A percentile compares a stretch with the other conserved stretches of the same genome.
These are phyloP conservation scores for Lagopus muta DNA, from an alignment of 2,113 vertebrate species.

Conservation along the genomic window DNA sequence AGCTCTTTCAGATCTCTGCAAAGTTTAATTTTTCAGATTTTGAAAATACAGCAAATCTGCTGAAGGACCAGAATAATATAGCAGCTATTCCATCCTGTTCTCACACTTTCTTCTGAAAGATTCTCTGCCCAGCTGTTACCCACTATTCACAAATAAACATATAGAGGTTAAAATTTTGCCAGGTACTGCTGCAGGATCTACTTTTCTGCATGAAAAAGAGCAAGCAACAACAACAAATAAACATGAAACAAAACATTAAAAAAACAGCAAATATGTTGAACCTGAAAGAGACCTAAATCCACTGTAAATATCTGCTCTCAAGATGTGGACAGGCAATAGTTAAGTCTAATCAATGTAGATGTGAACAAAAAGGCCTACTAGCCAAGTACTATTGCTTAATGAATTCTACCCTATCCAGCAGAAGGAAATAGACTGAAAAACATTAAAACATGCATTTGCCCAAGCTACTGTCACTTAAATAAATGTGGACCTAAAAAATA, in stretches of 20 bases:
- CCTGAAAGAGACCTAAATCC: not conserved
- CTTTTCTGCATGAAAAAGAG: not conserved
- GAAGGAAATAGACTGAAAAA: constrained; percentile 9
- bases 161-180: not conserved
- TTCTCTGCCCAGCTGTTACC: not conserved
- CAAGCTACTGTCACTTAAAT: not conserved
- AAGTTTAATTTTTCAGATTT: not conserved
- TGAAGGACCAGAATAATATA: not conserved
- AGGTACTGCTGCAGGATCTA: not conserved
- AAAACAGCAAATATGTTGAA: not conserved
- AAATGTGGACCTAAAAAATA: not conserved
- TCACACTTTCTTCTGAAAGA: not conserved
- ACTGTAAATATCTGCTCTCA: not conserved
- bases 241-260: too few relatives aligned
- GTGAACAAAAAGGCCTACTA: not conserved
- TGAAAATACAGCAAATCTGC: not conserved
- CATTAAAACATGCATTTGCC: not conserved
- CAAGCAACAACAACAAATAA: too few relatives aligned
- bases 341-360: not conserved
- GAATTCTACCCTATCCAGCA: not conserved
- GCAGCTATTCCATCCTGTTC: not conserved
- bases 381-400: not conserved
- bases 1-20: not conserved
- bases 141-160: not conserved
- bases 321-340: not conserved